Percentiles rank a stretch among this genome's conserved stretches.
phyloP scores from a whole-genome alignment of 2,888 invertebrate genomes.

The Drosophila rubida region DNA sequence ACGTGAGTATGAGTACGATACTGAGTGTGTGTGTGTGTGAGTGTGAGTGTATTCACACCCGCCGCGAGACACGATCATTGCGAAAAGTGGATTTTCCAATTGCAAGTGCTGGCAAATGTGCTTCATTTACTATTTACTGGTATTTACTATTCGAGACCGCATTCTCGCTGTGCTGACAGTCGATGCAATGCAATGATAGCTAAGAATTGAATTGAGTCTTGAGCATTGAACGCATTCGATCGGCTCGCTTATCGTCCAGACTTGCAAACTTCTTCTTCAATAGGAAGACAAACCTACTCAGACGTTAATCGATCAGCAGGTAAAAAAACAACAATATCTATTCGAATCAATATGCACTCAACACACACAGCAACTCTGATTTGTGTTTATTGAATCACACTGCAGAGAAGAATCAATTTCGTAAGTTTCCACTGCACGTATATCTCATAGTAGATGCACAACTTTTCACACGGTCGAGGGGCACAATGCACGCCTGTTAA shows the following conservation, averaged over 20 bases:
- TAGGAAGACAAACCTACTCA: neutral
- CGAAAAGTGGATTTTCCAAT: constrained; percentile 18
- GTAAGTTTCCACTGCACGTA: neutral
- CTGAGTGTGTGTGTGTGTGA: neutral
- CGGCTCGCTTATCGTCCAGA: constrained; percentile 2
- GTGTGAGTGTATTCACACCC: neutral
- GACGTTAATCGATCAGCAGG: neutral
- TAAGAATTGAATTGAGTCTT: constrained; percentile 1
- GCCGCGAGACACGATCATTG: neutral
- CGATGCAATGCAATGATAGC: constrained; percentile 5
- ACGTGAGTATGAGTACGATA: neutral
- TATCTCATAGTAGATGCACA: neutral
- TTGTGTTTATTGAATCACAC: constrained; percentile 6
- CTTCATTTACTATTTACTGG: constrained; percentile 3
- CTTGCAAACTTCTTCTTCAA: constrained; percentile 1
- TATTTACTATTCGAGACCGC: constrained; percentile 4
- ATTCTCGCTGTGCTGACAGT: neutral
- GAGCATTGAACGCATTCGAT: neutral
- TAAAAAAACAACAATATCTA: neutral
- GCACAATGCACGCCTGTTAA: constrained; percentile 6
- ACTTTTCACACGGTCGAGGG: constrained; percentile 6
- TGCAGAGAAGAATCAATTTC: neutral
- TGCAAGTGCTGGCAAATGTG: constrained; percentile 1
- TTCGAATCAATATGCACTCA: neutral
- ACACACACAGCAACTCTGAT: constrained; percentile 1